Percentiles rank a stretch among this genome's conserved stretches.
These are phyloP conservation scores for Drosophila tani DNA, from an alignment of 1,140 invertebrate genomes.

Conservation along the genomic window DNA sequence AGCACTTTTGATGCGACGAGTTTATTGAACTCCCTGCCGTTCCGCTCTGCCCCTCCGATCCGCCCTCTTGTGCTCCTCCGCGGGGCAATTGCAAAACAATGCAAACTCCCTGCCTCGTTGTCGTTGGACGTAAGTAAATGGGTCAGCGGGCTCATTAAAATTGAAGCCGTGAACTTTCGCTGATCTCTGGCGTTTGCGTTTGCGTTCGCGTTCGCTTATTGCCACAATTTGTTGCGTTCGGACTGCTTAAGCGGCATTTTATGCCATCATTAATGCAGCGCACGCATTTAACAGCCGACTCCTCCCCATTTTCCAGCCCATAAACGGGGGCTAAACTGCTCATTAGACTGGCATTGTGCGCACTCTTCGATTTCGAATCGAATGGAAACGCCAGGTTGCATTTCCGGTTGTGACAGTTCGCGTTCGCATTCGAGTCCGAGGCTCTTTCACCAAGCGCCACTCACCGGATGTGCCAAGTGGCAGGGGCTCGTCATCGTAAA, in stretches of 20 bases:
- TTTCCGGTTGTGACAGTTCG: conserved; percentile 73
- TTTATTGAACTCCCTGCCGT: conserved; percentile 62
- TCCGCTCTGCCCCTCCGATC: background rate
- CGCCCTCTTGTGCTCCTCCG: conserved; percentile 7
- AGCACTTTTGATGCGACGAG: conserved; percentile 44
- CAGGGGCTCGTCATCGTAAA: conserved; percentile 26
- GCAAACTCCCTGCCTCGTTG: conserved; percentile 30
- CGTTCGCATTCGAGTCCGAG: background rate
- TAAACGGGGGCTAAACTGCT: conserved; percentile 70
- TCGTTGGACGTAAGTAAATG: conserved; percentile 22
- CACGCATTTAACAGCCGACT: conserved; percentile 44
- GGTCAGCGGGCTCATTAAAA: conserved; percentile 68
- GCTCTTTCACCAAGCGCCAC: conserved; percentile 50
- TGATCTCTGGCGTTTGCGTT: conserved; percentile 51
- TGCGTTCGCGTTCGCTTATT: conserved; percentile 43
- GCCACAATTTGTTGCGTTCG: conserved; percentile 55
- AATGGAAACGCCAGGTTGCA: conserved; percentile 76
- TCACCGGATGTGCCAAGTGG: conserved; percentile 64
- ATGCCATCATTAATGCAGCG: conserved; percentile 63
- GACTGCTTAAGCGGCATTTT: conserved; percentile 49
- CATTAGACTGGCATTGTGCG: conserved; percentile 72
- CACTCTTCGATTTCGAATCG: conserved; percentile 46
- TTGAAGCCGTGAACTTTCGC: conserved; percentile 60
- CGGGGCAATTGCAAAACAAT: conserved; percentile 63
- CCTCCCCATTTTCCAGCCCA: conserved; percentile 17